Percentiles rank a stretch among this genome's conserved stretches.
Conservation (phyloP, 2,888 invertebrate species). For the Brenthis hecate region DNA sequence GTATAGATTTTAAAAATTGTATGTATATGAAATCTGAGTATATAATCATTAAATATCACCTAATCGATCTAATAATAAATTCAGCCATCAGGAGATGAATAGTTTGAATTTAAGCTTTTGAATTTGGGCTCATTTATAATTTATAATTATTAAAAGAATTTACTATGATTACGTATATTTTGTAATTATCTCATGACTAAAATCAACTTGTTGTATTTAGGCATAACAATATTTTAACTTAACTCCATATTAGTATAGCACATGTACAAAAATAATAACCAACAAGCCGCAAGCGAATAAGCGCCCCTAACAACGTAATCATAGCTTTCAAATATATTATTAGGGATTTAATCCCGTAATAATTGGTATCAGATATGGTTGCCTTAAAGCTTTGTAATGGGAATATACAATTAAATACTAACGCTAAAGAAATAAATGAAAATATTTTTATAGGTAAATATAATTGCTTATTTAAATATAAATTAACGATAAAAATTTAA, state of each 20-base stretch:
- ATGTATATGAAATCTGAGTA: no score
- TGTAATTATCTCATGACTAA: not conserved
- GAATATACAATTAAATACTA: not conserved
- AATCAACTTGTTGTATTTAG: not conserved
- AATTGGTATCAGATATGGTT: slow-evolving; percentile 50
- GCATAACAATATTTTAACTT: slow-evolving; percentile 21
- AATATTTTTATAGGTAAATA: no score
- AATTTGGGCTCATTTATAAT: no score
- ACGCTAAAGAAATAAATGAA: not conserved
- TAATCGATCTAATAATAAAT: no score
- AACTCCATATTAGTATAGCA: slow-evolving; percentile 33
- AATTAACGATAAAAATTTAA: no score
- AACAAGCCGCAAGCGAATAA: slow-evolving; percentile 45
- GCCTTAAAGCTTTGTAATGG: not conserved
- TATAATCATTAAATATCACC: no score
- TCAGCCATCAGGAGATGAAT: no score
- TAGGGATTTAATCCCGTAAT: slow-evolving; percentile 48
- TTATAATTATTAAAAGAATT: no score
- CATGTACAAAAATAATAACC: slow-evolving; percentile 52
- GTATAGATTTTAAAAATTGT: no score
- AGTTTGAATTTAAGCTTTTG: no score
- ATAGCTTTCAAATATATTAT: slow-evolving; percentile 51
- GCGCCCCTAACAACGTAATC: slow-evolving; percentile 56
- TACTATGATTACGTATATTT: no score
- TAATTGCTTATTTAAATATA: no score